Conservation (phyloP, 1,140 invertebrate genomes). For the Drosophila navojoa region DNA sequence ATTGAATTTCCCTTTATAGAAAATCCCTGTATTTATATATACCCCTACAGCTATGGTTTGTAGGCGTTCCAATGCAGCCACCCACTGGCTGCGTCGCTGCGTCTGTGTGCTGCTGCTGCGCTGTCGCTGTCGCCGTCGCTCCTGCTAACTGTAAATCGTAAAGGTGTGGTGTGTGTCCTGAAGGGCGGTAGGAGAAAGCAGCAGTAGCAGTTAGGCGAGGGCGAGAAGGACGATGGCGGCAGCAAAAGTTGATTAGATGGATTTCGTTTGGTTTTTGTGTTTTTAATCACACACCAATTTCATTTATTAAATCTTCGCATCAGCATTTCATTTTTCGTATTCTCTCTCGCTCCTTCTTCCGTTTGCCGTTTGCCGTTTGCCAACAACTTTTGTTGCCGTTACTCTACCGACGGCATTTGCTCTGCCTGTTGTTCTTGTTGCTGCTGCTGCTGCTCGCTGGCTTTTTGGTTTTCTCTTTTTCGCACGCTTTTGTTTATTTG, state of each 20-base stretch:
- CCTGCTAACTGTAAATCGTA: slow-evolving; percentile 28
- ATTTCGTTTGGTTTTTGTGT: slow-evolving; percentile 84
- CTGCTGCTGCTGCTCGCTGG: slow-evolving; percentile 15
- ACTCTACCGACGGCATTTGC: slow-evolving; percentile 57
- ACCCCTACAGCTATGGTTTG: not conserved
- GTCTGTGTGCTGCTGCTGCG: slow-evolving; percentile 19
- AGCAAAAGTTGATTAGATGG: slow-evolving; percentile 84
- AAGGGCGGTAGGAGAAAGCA: not conserved
- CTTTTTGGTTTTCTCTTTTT: slow-evolving; percentile 48
- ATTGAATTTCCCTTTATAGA: not conserved
- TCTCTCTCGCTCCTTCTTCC: slow-evolving; percentile 35
- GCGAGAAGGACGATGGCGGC: slow-evolving; percentile 51
- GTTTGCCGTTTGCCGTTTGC: not conserved
- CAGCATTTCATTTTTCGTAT: slow-evolving; percentile 82
- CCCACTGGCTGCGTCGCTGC: slow-evolving; percentile 19
- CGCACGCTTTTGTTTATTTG: slow-evolving; percentile 50
- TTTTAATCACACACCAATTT: slow-evolving; percentile 84
- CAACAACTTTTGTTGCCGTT: slow-evolving; percentile 9
- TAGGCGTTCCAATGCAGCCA: slow-evolving; percentile 37
- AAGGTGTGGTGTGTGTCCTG: not conserved
- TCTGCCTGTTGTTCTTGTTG: slow-evolving; percentile 30
- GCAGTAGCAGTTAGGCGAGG: slow-evolving; percentile 8
- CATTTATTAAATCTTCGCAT: slow-evolving; percentile 84
- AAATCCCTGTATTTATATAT: too few relatives aligned
- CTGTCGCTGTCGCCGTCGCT: slow-evolving; percentile 42